Evolutionary conservation across 64 coral and sea anemone species (phyloP), one percentile per base, ranked within the genome.

Genomic region (Montipora foliosa): DNA sequence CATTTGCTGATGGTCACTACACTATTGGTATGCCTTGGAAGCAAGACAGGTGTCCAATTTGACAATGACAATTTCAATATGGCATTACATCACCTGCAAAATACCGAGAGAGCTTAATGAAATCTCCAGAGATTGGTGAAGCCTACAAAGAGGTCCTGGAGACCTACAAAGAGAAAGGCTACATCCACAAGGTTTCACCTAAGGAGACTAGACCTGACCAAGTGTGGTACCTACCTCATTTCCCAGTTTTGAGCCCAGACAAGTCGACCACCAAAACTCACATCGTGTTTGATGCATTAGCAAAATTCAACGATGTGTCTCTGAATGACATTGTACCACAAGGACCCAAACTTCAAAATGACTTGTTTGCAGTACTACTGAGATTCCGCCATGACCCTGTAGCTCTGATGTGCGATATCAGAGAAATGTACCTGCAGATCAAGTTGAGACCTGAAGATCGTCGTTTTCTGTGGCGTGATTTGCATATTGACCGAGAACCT

Each of bases 281-380:
- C 13, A 64, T 64, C 61, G 14, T 64, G 14, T 64, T 64, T 64
- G 61, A 64, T 64, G 61, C 61, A 15, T 64, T 15, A 64, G 61
- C 61, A 11, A 64, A 64, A 64, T 64, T 64, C 14, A 64, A 64
- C 19, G 61, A 64, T 64, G 61, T 64, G 61, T 64, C 61, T 64
- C 61, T 64, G 61, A 94, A 89, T 82, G 86, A 89, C 87, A 44
- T 55, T n/a, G 82, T 94, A 47, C 21, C 19, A 25, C 83, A 61
- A 88, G 91, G 91, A 52, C 44, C 78, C 46, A 93, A 93, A 60
- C 62, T 94, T 47, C 77, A 89, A 67, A 93, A 80, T 44, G 92
- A 94, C 86, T 64, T 64, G 61, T 64, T 64, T 66, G 9, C 64
- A 53, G 75, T 68, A 87, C 49, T 81, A 88, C 20, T 53, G 90